These are phyloP conservation scores for Hirudinaria manillensis DNA, from an alignment of 2,888 invertebrate genomes.

Conservation along the genomic window DNA sequence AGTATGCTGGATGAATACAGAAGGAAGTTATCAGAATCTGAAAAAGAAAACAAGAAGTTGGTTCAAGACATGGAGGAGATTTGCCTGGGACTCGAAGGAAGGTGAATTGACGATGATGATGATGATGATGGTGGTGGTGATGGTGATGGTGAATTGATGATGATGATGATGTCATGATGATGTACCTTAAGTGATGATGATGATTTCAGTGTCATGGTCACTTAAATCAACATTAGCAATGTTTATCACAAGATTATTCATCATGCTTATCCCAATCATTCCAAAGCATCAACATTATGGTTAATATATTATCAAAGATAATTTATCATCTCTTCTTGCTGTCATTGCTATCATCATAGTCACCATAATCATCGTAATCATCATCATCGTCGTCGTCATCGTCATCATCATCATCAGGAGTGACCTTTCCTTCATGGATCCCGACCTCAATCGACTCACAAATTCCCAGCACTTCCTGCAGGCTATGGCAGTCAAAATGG, in stretches of 20 bases:
- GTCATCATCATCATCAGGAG: not conserved
- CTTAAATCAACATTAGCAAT: too few species aligned
- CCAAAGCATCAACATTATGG: not conserved
- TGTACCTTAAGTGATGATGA: too few species aligned
- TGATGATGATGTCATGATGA: too few species aligned
- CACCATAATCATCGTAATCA: not conserved
- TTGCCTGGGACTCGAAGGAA: constrained; percentile 14
- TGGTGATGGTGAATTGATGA: too few species aligned
- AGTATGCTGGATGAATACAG: not conserved
- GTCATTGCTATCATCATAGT: not conserved
- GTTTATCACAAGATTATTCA: not conserved
- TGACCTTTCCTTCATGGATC: not conserved
- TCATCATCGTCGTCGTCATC: not conserved
- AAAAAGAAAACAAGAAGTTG: constrained; percentile 16
- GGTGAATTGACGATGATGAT: not conserved
- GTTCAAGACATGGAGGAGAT: constrained; percentile 16
- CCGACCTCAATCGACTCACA: constrained; percentile 8
- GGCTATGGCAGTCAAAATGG: constrained; percentile 15
- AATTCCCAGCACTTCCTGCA: constrained; percentile 11
- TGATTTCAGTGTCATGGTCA: too few species aligned
- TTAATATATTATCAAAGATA: too few species aligned
- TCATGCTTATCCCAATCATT: not conserved
- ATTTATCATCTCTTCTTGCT: not conserved
- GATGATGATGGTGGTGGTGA: too few species aligned
- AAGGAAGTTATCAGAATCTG: constrained; percentile 1